Conservation (phyloP, 1,140 invertebrate genomes). For the Pogonognathellus flavescens region DNA sequence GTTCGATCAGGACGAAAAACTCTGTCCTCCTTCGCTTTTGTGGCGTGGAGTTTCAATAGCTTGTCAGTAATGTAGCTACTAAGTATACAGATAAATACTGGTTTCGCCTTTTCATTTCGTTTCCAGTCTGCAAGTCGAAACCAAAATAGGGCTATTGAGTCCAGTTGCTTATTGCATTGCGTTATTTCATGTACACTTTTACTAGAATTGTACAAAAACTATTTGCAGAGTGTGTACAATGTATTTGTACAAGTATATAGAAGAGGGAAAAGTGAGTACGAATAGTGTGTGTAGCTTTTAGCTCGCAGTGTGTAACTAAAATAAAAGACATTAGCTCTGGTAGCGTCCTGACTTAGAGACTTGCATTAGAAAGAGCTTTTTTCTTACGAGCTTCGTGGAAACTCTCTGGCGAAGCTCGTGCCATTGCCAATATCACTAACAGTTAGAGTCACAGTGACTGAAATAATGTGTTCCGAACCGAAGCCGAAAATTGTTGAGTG, state of each 20-base stretch:
- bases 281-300: too few relatives aligned
- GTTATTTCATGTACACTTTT: too few relatives aligned
- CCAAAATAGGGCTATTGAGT: background rate
- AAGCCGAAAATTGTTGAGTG: conserved; percentile 67
- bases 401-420: conserved; percentile 7
- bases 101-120: background rate
- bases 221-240: too few relatives aligned
- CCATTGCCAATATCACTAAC: conserved; percentile 64
- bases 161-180: too few relatives aligned
- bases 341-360: background rate
- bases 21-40: background rate
- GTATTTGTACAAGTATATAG: too few relatives aligned
- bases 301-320: too few relatives aligned
- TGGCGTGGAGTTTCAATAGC: background rate
- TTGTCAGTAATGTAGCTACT: background rate
- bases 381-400: background rate
- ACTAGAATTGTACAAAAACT: too few relatives aligned
- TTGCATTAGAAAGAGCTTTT: conserved; percentile 25
- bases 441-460: conserved; percentile 62
- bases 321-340: conserved; percentile 2
- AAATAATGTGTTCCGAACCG: conserved; percentile 66
- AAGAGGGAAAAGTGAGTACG: too few relatives aligned
- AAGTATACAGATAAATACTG: background rate
- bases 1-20: background rate
- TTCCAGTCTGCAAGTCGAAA: background rate